Conservation (phyloP, 2,797 vertebrate species). For the Karalla daura region DNA sequence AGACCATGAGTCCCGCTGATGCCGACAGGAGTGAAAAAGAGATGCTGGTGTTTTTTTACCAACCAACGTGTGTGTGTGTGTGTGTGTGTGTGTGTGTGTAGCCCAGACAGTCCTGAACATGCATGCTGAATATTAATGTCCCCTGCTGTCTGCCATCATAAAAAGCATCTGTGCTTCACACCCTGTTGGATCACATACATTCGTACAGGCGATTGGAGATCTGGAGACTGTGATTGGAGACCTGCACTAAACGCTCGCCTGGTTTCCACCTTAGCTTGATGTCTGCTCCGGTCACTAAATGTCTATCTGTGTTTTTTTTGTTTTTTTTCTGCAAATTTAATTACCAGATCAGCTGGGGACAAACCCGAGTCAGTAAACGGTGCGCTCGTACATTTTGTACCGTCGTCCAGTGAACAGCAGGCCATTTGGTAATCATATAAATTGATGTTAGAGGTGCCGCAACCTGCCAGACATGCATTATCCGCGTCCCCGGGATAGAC, state of each 20-base stretch:
- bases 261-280: not conserved
- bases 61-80: not conserved
- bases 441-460: slow-evolving; percentile 24
- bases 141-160: slow-evolving; percentile 11
- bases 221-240: not conserved
- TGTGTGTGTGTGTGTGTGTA: slow-evolving; percentile 12
- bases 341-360: slow-evolving; percentile 11
- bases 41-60: not conserved
- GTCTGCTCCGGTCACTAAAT: not conserved
- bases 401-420: slow-evolving; percentile 21
- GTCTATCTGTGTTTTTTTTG: not conserved
- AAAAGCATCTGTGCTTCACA: not conserved
- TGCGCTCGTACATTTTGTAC: slow-evolving; percentile 5
- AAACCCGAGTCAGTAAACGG: slow-evolving; percentile 8
- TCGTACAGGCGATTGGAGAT: not conserved
- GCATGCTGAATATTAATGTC: slow-evolving; percentile 24
- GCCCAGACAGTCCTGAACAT: slow-evolving; percentile 38
- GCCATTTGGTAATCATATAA: slow-evolving; percentile 29
- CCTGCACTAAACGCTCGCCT: not conserved
- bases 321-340: not conserved
- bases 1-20: not conserved
- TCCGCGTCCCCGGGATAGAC: slow-evolving; percentile 1
- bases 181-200: not conserved
- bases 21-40: not conserved
- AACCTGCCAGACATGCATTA: slow-evolving; percentile 1